Evolutionary conservation across 2,888 invertebrate species (phyloP).

Genomic region (Clostera curtula): DNA sequence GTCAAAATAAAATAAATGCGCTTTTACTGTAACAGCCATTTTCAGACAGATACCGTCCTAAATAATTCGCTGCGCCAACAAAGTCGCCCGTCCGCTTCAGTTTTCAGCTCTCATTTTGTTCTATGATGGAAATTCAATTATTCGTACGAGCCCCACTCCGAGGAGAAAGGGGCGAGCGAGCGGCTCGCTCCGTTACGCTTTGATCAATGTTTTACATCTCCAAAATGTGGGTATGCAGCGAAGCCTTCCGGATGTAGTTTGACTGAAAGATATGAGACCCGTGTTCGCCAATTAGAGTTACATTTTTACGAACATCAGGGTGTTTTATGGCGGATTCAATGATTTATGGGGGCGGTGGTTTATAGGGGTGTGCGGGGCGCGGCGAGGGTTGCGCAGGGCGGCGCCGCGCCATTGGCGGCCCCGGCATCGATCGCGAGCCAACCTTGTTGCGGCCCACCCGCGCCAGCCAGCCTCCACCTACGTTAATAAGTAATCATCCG

Average conservation of each 20-base stretch:
- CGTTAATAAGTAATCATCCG: constrained; percentile 75
- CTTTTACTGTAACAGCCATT: constrained; percentile 47
- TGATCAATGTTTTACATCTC: constrained; percentile 63
- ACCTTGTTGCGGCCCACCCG: constrained; percentile 67
- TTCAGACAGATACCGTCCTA: constrained; percentile 51
- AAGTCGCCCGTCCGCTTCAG: constrained; percentile 66
- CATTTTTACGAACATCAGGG: constrained; percentile 72
- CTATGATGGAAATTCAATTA: constrained; percentile 74
- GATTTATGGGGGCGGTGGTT: constrained; percentile 73
- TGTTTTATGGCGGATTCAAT: constrained; percentile 74
- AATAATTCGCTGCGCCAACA: constrained; percentile 69
- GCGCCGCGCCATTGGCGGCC: constrained; percentile 70
- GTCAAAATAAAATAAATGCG: constrained; percentile 25
- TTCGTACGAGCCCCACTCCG: constrained; percentile 56
- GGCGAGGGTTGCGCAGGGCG: constrained; percentile 63
- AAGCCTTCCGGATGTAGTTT: constrained; percentile 47
- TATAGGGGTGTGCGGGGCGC: constrained; percentile 51
- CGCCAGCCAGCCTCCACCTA: constrained; percentile 71
- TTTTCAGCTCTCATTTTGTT: constrained; percentile 71
- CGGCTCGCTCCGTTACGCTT: constrained; percentile 49
- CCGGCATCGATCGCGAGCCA: constrained; percentile 70
- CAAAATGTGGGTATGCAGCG: constrained; percentile 38
- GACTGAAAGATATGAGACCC: constrained; percentile 57
- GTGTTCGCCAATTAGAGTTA: constrained; percentile 70
- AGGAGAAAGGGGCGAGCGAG: constrained; percentile 34